Conservation (phyloP, 2,113 vertebrate genomes). For the Tragelaphus scriptus region DNA sequence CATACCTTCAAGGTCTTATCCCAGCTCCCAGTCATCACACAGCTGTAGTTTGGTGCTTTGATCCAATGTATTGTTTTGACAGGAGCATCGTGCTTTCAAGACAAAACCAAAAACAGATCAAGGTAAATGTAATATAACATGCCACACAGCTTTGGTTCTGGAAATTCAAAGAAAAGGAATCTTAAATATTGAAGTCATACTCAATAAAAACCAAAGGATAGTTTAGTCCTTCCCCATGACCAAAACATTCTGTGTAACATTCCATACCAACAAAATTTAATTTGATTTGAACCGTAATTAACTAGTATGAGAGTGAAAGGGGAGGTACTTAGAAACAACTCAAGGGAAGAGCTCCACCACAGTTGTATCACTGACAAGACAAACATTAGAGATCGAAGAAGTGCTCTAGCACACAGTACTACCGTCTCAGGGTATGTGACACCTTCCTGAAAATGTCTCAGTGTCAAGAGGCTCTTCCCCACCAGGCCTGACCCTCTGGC, state of each 20-base stretch:
- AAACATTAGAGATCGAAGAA: fast-evolving
- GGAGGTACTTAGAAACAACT: neutral
- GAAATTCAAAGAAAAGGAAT: neutral
- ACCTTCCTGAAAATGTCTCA: fast-evolving
- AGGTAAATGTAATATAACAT: neutral
- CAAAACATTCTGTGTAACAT: neutral
- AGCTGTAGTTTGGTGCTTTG: slow-evolving; percentile 98
- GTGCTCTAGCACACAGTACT: fast-evolving
- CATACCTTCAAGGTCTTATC: slow-evolving; percentile 97
- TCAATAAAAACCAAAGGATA: neutral
- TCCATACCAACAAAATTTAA: neutral
- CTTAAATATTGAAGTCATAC: neutral
- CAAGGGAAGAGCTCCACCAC: neutral
- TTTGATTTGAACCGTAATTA: neutral
- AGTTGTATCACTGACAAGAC: neutral
- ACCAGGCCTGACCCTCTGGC: neutral
- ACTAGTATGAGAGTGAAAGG: neutral
- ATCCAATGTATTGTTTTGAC: slow-evolving; percentile 99
- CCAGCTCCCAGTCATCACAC: slow-evolving; percentile 99
- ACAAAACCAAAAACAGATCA: neutral
- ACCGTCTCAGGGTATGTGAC: fast-evolving
- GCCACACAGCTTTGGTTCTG: neutral
- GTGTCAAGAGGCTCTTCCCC: neutral
- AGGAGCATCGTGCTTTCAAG: slow-evolving; percentile 92
- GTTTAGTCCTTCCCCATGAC: neutral